Percentiles rank a stretch among this genome's conserved stretches.
phyloP scores from a whole-genome alignment of 2,888 invertebrate genomes.

The Apamea sordens region DNA sequence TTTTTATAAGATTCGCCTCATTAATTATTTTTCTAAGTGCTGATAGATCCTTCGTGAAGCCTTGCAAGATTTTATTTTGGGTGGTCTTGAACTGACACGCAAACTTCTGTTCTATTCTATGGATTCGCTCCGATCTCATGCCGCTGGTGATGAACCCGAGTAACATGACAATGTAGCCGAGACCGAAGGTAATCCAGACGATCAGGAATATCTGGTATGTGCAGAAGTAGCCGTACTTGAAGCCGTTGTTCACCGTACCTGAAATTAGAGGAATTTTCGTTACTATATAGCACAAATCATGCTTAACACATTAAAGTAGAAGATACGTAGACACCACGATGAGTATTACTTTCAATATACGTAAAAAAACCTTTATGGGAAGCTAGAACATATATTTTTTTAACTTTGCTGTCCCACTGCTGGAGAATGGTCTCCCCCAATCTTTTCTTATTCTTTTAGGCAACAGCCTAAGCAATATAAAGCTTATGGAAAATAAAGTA shows the following conservation, averaged over 20 bases:
- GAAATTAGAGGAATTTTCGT: constrained; percentile 62
- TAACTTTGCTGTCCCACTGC: no score
- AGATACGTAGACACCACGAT: neutral
- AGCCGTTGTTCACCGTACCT: constrained; percentile 88
- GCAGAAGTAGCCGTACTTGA: constrained; percentile 91
- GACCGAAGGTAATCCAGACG: constrained; percentile 97
- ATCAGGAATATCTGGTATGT: constrained; percentile 95
- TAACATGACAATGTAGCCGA: constrained; percentile 97
- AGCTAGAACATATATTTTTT: no score
- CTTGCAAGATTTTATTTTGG: constrained; percentile 94
- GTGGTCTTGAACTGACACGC: constrained; percentile 94
- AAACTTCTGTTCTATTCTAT: constrained; percentile 93
- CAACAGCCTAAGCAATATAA: neutral
- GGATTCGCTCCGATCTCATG: constrained; percentile 93
- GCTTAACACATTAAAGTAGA: no score
- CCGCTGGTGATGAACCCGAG: constrained; percentile 95
- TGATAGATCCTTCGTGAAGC: constrained; percentile 93
- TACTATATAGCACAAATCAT: neutral
- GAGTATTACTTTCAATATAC: neutral
- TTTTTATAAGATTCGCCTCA: constrained; percentile 95
- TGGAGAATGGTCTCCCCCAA: neutral
- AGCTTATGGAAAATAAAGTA: neutral
- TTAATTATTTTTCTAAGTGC: constrained; percentile 94
- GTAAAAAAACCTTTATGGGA: neutral
- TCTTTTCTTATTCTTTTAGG: neutral